These are phyloP conservation scores for Byasa hedistus DNA, from an alignment of 2,888 invertebrate genomes.

Conservation along the genomic window DNA sequence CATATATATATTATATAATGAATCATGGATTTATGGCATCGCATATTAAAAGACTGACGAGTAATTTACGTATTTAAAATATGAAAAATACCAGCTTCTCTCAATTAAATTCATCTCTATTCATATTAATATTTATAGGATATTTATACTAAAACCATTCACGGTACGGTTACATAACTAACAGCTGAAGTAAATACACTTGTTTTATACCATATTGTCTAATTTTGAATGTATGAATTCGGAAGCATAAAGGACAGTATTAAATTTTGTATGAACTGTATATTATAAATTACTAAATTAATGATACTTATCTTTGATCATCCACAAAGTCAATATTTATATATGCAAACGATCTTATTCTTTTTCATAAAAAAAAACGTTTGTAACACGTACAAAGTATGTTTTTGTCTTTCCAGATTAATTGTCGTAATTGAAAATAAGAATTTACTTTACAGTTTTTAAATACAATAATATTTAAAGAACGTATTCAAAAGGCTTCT, in stretches of 20 bases:
- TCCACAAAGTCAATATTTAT: not conserved
- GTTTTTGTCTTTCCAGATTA: not conserved
- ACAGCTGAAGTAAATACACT: too few species aligned
- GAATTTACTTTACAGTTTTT: not conserved
- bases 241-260: too few species aligned
- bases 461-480: not conserved
- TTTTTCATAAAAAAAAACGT: too few species aligned
- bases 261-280: too few species aligned
- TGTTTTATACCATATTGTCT: too few species aligned
- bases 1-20: constrained; percentile 8
- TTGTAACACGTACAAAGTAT: not conserved
- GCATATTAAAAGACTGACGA: not conserved
- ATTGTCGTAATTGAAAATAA: not conserved
- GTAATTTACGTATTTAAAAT: not conserved
- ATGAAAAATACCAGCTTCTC: too few species aligned
- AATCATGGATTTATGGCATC: not conserved
- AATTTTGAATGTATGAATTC: too few species aligned
- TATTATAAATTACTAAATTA: not conserved
- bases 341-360: not conserved
- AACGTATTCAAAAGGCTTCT: constrained; percentile 7
- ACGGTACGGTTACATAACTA: too few species aligned
- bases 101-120: too few species aligned
- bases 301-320: not conserved
- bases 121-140: too few species aligned
- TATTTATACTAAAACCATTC: too few species aligned